phyloP scores from a whole-genome alignment of 1,140 invertebrate species.

The Prorops nasuta region DNA sequence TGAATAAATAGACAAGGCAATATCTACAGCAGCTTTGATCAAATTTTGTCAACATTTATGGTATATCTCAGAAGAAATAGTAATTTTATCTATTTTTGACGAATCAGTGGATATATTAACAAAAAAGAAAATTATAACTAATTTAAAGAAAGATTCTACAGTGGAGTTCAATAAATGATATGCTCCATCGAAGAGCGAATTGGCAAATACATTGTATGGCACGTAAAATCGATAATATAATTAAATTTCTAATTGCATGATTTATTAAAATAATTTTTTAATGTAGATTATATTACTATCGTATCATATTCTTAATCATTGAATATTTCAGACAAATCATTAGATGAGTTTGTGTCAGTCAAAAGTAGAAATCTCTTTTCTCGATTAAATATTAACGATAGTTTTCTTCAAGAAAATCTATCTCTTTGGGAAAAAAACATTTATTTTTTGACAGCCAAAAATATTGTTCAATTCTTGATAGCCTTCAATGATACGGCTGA shows the following conservation, averaged over 20 bases:
- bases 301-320: too few species aligned
- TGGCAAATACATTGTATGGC: background rate
- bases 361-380: background rate
- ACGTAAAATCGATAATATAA: background rate
- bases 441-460: background rate
- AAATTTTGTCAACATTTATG: conserved; percentile 27
- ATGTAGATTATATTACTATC: too few species aligned
- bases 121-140: background rate
- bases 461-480: background rate
- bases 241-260: background rate
- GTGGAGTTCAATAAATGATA: background rate
- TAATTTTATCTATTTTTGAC: conserved; percentile 20
- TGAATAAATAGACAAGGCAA: conserved; percentile 13
- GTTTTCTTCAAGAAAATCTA: background rate
- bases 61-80: conserved; percentile 22
- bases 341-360: background rate
- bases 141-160: background rate
- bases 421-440: background rate
- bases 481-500: background rate
- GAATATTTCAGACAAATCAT: background rate
- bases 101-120: background rate
- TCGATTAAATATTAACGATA: background rate
- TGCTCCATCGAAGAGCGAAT: background rate
- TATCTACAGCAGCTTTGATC: conserved; percentile 14
- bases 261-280: too few species aligned